phyloP scores from a whole-genome alignment of 2,113 vertebrate genomes.

The Verasper variegatus region DNA sequence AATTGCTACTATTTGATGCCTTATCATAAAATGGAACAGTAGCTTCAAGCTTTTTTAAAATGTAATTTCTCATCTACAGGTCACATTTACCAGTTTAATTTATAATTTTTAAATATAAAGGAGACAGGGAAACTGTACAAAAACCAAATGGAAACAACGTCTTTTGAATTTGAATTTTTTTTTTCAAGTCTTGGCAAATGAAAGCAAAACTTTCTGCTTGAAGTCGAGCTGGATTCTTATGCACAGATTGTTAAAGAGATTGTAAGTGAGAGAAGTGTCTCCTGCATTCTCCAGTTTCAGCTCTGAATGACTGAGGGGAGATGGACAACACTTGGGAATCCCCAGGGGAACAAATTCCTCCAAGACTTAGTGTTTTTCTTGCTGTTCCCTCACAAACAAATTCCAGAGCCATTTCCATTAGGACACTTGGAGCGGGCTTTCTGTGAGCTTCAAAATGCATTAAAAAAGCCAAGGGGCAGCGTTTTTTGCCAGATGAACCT shows the following conservation, averaged over 20 bases:
- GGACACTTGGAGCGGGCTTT: conserved; percentile 48
- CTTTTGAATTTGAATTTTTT: no score
- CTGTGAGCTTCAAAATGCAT: conserved; percentile 37
- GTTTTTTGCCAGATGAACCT: conserved; percentile 68
- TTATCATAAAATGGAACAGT: no score
- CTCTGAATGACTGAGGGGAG: conserved; percentile 64
- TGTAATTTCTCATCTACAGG: not conserved
- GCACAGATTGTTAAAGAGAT: conserved; percentile 30
- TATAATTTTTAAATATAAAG: no score
- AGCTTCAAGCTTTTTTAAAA: no score
- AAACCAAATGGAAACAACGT: not conserved
- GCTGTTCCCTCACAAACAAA: conserved; percentile 60
- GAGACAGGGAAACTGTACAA: not conserved
- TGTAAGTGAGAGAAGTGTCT: conserved; percentile 56
- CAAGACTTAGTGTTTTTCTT: conserved; percentile 79
- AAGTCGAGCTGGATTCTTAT: conserved; percentile 4
- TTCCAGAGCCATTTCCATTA: conserved; percentile 68
- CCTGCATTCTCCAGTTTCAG: conserved; percentile 74
- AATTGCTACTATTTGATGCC: no score
- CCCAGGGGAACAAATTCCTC: conserved; percentile 83
- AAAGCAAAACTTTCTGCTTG: not conserved
- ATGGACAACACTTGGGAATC: conserved; percentile 78
- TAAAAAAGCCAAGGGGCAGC: conserved; percentile 56
- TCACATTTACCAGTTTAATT: not conserved
- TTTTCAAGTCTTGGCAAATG: not conserved